These are phyloP conservation scores for Tyrannus savana DNA, from an alignment of 2,113 vertebrate species.

Conservation along the genomic window DNA sequence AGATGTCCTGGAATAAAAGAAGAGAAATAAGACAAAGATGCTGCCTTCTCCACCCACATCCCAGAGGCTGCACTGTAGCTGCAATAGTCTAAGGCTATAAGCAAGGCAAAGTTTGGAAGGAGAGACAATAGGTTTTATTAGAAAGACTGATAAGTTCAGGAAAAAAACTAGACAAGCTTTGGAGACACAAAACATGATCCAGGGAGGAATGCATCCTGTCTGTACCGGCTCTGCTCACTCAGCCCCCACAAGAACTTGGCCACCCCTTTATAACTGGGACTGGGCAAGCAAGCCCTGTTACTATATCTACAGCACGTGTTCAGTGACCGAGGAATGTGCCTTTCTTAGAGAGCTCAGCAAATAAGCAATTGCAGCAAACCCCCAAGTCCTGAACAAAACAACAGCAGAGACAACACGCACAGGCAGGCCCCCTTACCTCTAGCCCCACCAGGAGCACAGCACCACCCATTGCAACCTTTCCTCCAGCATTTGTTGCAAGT, in stretches of 20 bases:
- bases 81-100: neutral
- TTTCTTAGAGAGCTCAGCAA: neutral
- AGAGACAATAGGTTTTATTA: neutral
- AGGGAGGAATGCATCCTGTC: neutral
- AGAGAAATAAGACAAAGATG: conserved; percentile 37
- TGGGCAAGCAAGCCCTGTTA: rapidly evolving
- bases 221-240: neutral
- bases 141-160: neutral
- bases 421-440: neutral
- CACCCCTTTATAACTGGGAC: neutral
- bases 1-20: conserved; percentile 40
- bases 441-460: neutral
- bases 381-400: neutral
- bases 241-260: neutral
- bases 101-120: neutral
- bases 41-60: neutral
- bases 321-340: neutral
- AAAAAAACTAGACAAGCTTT: neutral
- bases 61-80: neutral
- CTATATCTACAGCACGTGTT: rapidly evolving
- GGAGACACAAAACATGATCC: neutral
- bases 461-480: neutral
- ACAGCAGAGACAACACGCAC: neutral
- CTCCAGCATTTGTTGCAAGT: neutral
- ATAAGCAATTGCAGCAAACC: neutral